Evolutionary conservation across 2,113 vertebrate species (phyloP), one percentile per base, ranked within the genome.

Genomic region (Bufo bufo): DNA sequence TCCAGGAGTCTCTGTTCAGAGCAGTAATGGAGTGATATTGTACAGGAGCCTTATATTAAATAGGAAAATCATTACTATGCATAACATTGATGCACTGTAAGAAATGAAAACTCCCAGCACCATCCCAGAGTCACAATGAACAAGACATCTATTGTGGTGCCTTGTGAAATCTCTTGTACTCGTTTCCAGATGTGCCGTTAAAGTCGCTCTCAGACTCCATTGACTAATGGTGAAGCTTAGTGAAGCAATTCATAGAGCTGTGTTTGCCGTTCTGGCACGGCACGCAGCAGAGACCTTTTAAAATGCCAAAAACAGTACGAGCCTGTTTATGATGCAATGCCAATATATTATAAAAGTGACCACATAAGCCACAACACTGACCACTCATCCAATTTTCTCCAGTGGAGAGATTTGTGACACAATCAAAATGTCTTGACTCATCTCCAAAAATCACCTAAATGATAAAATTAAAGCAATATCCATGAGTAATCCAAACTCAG

Each of bases 151-250:
- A 63, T 78, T 86, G 74, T 65, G n/a, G 50, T 47, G 23, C 47
- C 19, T 80, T 86, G 77, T 69, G 77, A 69, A 63, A 80, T 56
- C 45, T 86, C 85, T 19, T 8, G 20, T 17, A 78, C 33, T 52
- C 2, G 1, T 14, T 77, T 86, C 77, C 85, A 86, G 75, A 86
- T 86, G 85, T 66, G 19, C 17, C 4, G 1, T 59, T 61, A 14
- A 6, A 77, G 58, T 50, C 58, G 16, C 45, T 86, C 63, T 69
- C 19, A 13, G 77, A 56, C 52, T 50, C 72, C 59, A 43, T 66
- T 77, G 74, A 69, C 47, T 66, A 80, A 86, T 69, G 66, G 20
- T 66, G 63, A 50, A 43, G 45, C 52, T n/a, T 23, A n/a, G 45
- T 82, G 81, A 52, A 23, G 81, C 61, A 66, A 65, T 49, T n/a